Conservation (phyloP, 2,797 vertebrate genomes). For the Acrossocheilus wenchowensis region DNA sequence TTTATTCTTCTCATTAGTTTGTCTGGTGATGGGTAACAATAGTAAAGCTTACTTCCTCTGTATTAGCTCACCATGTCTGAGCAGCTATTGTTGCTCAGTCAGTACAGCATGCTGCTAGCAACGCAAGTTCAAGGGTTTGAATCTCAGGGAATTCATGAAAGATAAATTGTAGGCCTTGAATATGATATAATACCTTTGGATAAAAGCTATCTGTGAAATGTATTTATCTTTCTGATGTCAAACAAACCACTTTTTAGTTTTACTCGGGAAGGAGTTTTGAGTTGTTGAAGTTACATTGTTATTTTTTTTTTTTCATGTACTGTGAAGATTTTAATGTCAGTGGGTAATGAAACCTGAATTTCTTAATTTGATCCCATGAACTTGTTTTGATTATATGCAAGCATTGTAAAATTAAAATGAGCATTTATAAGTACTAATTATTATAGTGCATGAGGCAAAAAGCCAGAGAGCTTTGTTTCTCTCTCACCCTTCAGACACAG, state of each 20-base stretch:
- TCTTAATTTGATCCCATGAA: background rate
- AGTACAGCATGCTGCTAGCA: background rate
- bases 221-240: background rate
- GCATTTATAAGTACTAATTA: background rate
- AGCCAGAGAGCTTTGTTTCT: constrained; percentile 30
- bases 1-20: background rate
- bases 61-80: background rate
- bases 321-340: background rate
- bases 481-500: constrained; percentile 42
- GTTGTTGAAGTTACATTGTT: background rate
- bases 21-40: background rate
- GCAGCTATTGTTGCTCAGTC: background rate
- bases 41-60: background rate
- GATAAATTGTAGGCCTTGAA: background rate
- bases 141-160: background rate
- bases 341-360: background rate
- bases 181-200: background rate
- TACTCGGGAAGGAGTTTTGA: background rate
- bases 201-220: background rate
- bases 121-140: background rate
- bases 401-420: background rate
- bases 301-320: background rate
- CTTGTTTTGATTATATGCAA: background rate
- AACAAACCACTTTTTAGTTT: background rate
- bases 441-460: constrained; percentile 15